Base-by-base conservation (phyloP, 1,140 invertebrate genomes). In the Lycorma delicatula region DNA sequence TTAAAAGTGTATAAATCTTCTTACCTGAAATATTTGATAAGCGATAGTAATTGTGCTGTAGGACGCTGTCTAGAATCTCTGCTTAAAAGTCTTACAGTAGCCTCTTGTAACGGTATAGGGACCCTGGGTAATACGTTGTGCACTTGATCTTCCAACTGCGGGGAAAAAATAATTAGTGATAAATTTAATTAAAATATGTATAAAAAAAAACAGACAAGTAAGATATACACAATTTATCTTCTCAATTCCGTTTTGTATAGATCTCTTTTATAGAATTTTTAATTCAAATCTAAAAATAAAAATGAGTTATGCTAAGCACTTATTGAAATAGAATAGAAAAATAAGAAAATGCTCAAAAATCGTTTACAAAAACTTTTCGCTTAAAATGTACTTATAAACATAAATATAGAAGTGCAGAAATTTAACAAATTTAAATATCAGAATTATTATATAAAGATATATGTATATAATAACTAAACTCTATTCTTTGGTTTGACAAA, bases 1-100 rank as follows among this genome's bases (percentile, higher is more conserved):
- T n/a, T n/a, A n/a, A n/a, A n/a, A n/a, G n/a, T n/a, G n/a, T n/a
- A n/a, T n/a, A n/a, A n/a, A n/a, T n/a, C n/a, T n/a, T n/a, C 76
- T 81, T 78, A 96, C 92, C 84, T 84, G 74, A 92, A 92, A 73
- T 88, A 91, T 67, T 89, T 89, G 65, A 91, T 87, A 52, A 93
- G 78, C 12, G 88, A 85, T 54, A 96, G 79, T 49, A 93, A 77
- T 71, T 95, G 91, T 20, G 91, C 86, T 12, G 85, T 90, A 2
- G 92, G 93, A 63, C 93, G 75, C 58, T 87, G 82, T 57, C 85
- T 80, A 1, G 86, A 80, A 66, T 95, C 91, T 56, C 83, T 82
- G 58, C 83, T 85, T 26, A 95, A 77, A 58, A 96, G 80, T 61
- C 89, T 80, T 27, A 86, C 82, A 1, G 92, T 84, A 0, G 90